Base-by-base conservation (phyloP, 2,888 invertebrate species). In the Zootermopsis nevadensis region DNA sequence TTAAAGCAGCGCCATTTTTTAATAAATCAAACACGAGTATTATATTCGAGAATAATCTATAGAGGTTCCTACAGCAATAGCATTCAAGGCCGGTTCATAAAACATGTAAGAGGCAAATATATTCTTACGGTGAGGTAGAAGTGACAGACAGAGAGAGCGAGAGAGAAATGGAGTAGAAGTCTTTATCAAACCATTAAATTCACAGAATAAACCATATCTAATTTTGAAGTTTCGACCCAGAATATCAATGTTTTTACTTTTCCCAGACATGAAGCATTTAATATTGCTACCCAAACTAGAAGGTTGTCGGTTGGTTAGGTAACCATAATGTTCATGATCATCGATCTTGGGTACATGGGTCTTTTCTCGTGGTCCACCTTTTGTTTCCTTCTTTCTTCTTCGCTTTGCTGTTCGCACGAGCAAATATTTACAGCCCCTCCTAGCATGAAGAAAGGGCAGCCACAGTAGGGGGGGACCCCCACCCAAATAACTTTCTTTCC, bases 401-500 rank as follows among this genome's bases (percentile, higher is more conserved):
- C 76, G n/a, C 35, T 42, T 42, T 76, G n/a, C 35, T 80, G 30
- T 80, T 76, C 76, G 48, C 76, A 76, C 76, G 83, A 80, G 83
- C 83, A 83, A 83, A 83, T 83, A 80, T 83, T 83, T 83, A 83
- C 83, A 35, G 74, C 82, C 53, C 31, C 24, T 30, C 60, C 74
- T 53, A 48, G 30, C 76, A 77, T 77, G 60, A 60, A 15, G n/a
- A 60, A 27, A 60, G n/a, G n/a, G 60, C 27, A 27, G 10, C 60
- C 60, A 60, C 76, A 53, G 27, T 42, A 77, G 77, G 66, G 77
- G 82, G 48, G 77, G 38, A 27, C 77, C 72, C 33, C 66, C 60
- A 12, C 60, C 60, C 79, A 74, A 42, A 74, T 74, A 74, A 33
- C 38, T 33, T 79, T 60, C 55, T 33, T 79, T 48, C 83, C 83